Percentiles rank a stretch among this genome's conserved stretches.
phyloP scores from a whole-genome alignment of 2,113 vertebrate species.

The Falco punctatus region DNA sequence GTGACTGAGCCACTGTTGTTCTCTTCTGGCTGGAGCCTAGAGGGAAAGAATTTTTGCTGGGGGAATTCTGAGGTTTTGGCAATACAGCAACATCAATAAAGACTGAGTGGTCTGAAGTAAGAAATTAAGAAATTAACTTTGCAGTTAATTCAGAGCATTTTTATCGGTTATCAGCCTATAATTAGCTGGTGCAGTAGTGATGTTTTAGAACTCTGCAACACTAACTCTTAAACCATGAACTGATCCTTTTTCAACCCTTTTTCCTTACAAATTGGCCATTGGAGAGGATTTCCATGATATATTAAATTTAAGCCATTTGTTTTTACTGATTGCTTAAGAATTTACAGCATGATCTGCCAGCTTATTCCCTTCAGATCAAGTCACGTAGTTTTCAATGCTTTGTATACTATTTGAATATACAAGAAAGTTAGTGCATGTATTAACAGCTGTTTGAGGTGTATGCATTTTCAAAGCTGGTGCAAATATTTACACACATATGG shows the following conservation, averaged over 20 bases:
- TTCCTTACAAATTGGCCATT: background rate
- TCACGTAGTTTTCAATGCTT: background rate
- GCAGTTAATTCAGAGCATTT: conserved; percentile 25
- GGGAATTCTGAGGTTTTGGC: conserved; percentile 25
- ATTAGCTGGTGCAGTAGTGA: background rate
- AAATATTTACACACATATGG: conserved; percentile 38
- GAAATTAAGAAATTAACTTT: conserved; percentile 28
- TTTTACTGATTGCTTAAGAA: conserved; percentile 15
- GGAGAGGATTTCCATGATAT: background rate
- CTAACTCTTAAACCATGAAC: background rate
- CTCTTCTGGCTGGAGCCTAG: conserved; percentile 14
- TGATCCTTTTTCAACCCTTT: background rate
- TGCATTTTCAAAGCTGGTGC: conserved; percentile 17
- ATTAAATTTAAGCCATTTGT: background rate
- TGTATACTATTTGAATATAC: background rate
- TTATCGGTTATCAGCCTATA: conserved; percentile 31
- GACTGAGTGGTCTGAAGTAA: conserved; percentile 2
- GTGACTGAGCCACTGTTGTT: background rate
- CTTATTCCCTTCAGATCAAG: background rate
- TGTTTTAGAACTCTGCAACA: background rate
- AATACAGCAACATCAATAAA: conserved; percentile 25
- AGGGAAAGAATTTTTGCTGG: conserved; percentile 22
- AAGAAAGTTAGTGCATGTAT: background rate
- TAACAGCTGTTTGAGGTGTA: conserved; percentile 8
- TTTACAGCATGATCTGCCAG: conserved; percentile 13